These are phyloP conservation scores for Hetaerina titia DNA, from an alignment of 2,888 invertebrate genomes.

Conservation along the genomic window DNA sequence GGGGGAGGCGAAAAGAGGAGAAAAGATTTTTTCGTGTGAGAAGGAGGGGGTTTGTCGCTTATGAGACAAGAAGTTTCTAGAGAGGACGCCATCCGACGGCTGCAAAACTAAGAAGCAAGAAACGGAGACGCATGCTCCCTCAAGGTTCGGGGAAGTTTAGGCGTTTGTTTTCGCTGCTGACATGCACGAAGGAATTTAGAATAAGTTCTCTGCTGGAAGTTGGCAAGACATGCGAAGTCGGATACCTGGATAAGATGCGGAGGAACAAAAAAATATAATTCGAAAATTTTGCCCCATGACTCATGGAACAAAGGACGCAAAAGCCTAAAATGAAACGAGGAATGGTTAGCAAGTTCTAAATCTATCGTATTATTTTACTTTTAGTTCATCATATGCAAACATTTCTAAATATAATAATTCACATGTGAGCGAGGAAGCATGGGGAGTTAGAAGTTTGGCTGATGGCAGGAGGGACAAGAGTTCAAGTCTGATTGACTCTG, in stretches of 20 bases:
- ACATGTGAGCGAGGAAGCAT: too few relatives aligned
- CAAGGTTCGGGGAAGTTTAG: not conserved
- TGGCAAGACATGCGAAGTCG: not conserved
- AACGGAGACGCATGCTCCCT: constrained; percentile 24
- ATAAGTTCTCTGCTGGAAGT: not conserved
- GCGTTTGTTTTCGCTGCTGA: not conserved
- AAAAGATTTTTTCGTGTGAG: not conserved
- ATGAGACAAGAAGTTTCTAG: not conserved
- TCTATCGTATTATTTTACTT: too few relatives aligned
- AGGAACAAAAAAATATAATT: not conserved
- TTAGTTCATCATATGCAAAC: too few relatives aligned
- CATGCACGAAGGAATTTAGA: not conserved
- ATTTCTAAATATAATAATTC: too few relatives aligned
- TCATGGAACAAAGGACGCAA: not conserved
- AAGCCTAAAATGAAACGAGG: too few relatives aligned
- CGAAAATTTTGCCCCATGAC: not conserved
- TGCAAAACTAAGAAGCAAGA: constrained; percentile 21
- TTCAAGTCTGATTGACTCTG: too few relatives aligned
- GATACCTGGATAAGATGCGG: not conserved
- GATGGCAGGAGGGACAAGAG: too few relatives aligned
- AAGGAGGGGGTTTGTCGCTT: not conserved
- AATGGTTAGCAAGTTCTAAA: too few relatives aligned
- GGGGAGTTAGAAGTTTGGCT: too few relatives aligned
- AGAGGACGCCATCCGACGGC: constrained; percentile 3
- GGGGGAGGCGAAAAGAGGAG: not conserved